phyloP scores from a whole-genome alignment of 2,797 vertebrate species.

The Scleropages formosus region DNA sequence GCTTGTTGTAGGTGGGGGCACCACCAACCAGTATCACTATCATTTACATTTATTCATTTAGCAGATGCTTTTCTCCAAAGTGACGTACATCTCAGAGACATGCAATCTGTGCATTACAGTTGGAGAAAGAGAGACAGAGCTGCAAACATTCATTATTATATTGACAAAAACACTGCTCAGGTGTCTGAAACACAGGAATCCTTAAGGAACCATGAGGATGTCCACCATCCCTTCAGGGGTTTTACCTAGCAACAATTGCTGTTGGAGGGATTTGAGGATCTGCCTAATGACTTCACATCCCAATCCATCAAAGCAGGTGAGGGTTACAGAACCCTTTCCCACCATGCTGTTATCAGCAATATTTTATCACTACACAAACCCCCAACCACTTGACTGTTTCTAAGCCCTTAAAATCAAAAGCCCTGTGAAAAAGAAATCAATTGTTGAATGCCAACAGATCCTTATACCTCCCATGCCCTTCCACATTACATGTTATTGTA shows the following conservation, averaged over 20 bases:
- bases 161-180: too few species aligned
- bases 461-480: conserved; percentile 6
- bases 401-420: neutral
- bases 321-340: conserved; percentile 6
- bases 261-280: neutral
- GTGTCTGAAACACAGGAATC: too few species aligned
- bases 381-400: neutral
- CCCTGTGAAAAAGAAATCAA: neutral
- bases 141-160: too few species aligned
- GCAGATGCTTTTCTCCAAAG: too few species aligned
- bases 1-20: too few species aligned
- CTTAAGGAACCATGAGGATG: too few species aligned
- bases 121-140: too few species aligned
- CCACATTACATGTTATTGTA: too few species aligned
- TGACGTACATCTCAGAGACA: too few species aligned
- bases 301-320: conserved; percentile 19
- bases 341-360: conserved; percentile 19
- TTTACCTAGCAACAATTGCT: neutral
- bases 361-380: neutral
- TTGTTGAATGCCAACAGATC: conserved; percentile 4
- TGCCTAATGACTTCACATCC: neutral
- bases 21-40: too few species aligned
- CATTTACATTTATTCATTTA: too few species aligned
- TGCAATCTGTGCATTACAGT: too few species aligned
- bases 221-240: neutral